Conservation (phyloP, 1,140 invertebrate genomes). For the Apis laboriosa region DNA sequence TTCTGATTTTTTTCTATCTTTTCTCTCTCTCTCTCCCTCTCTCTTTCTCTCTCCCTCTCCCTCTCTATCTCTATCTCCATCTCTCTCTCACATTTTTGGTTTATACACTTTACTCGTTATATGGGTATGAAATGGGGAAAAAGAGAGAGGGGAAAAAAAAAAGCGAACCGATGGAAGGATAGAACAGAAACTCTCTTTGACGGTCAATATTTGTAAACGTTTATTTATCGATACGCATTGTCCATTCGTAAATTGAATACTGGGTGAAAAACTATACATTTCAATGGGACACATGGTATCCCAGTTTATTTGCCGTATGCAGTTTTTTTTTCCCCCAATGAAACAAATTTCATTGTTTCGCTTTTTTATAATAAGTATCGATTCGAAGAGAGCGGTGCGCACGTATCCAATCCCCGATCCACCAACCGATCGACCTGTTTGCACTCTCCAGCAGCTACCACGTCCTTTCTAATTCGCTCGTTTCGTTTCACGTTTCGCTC, state of each 20-base stretch:
- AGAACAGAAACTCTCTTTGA: not conserved
- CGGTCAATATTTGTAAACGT: conserved; percentile 1
- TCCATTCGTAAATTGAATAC: not conserved
- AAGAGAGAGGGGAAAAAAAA: too few species aligned
- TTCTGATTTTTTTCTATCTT: not conserved
- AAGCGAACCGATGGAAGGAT: not conserved
- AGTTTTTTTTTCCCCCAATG: not conserved
- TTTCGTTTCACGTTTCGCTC: not conserved
- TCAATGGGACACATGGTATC: not conserved
- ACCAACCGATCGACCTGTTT: not conserved
- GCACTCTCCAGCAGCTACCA: too few species aligned
- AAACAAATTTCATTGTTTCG: not conserved
- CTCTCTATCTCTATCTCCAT: not conserved
- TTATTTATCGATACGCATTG: conserved; percentile 4
- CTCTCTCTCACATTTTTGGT: not conserved
- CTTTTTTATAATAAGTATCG: not conserved
- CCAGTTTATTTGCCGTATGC: not conserved
- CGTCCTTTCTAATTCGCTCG: not conserved
- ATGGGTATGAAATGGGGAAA: too few species aligned
- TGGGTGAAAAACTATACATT: not conserved
- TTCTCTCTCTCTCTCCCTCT: not conserved
- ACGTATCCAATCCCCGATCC: not conserved
- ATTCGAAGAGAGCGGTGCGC: not conserved
- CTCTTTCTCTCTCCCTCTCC: not conserved
- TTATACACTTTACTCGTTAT: not conserved